These are phyloP conservation scores for Cassiopea xamachana DNA, from an alignment of 30 jellyfish, hydroid and myxozoan genomes.

Conservation along the genomic window DNA sequence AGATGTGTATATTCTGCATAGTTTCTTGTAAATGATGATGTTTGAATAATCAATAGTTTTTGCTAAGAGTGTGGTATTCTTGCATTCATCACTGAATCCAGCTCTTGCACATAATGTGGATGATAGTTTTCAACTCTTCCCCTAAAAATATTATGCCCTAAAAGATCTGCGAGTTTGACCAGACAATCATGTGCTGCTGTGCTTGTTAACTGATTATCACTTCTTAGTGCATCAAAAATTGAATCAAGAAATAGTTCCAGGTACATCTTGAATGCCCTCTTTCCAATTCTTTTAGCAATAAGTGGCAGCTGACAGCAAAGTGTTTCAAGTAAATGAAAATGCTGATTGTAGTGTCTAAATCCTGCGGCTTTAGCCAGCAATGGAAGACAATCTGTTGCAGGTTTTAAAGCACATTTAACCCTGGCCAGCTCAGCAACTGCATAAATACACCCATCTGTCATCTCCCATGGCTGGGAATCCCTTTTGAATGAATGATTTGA, in stretches of 20 bases:
- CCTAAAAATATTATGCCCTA: conserved; percentile 88
- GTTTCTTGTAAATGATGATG: background rate
- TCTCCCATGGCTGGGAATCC: conserved; percentile 99
- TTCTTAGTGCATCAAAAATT: conserved; percentile 76
- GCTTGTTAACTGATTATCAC: conserved; percentile 89
- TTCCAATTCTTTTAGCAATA: conserved; percentile 89
- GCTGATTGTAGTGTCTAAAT: conserved; percentile 82
- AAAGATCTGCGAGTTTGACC: conserved; percentile 30
- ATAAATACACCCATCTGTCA: conserved; percentile 95
- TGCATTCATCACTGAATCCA: conserved; percentile 37
- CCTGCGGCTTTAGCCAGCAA: conserved; percentile 73
- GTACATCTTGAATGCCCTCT: conserved; percentile 79
- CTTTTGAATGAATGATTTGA: conserved; percentile 89
- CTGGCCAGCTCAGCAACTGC: conserved; percentile 79
- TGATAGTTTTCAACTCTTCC: conserved; percentile 93
- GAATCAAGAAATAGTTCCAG: conserved; percentile 81
- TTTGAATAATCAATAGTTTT: background rate
- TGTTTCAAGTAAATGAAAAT: conserved; percentile 84
- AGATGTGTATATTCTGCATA: background rate
- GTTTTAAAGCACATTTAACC: conserved; percentile 34
- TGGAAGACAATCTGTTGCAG: conserved; percentile 70
- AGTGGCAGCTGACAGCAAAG: conserved; percentile 71
- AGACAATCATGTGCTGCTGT: conserved; percentile 94
- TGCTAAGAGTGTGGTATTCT: conserved; percentile 6
- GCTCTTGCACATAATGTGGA: conserved; percentile 53